A percentile compares a stretch with the other conserved stretches of the same genome.
Conservation (phyloP, 2,113 vertebrate genomes). For the Sinocyclocheilus rhinocerous region DNA sequence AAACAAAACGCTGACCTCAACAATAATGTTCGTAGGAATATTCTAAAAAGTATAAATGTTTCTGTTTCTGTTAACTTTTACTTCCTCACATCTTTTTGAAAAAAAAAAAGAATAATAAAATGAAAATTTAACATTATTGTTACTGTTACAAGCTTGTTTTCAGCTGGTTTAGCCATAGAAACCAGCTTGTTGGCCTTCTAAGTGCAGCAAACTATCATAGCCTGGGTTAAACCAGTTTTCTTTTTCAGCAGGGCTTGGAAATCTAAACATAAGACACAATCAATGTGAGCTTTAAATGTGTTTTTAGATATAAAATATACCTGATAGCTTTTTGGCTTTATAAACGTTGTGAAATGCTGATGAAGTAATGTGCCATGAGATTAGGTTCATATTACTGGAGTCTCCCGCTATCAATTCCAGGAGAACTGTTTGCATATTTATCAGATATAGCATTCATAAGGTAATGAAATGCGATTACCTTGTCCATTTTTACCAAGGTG, state of each 20-base stretch:
- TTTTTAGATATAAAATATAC: background rate
- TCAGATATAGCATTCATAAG: slow-evolving; percentile 10
- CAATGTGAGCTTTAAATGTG: background rate
- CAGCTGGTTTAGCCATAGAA: too few species aligned
- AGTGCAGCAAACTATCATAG: too few species aligned
- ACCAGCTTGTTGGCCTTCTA: too few species aligned
- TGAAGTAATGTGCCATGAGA: background rate
- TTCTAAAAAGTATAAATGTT: too few species aligned
- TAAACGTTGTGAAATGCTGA: background rate
- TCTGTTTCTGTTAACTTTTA: background rate
- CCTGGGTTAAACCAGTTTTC: background rate
- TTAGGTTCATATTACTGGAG: background rate
- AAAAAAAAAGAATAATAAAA: background rate
- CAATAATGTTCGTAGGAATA: too few species aligned
- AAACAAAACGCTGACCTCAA: too few species aligned
- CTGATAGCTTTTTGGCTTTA: background rate
- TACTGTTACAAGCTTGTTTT: background rate
- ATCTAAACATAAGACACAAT: background rate
- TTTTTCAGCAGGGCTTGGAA: background rate
- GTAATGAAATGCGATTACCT: background rate
- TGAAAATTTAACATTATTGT: background rate
- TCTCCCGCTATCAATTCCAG: background rate
- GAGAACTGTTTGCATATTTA: slow-evolving; percentile 9
- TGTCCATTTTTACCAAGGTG: background rate
- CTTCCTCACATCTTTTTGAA: background rate